Conservation (phyloP, 2,888 invertebrate genomes). For the Clivina fossor region DNA sequence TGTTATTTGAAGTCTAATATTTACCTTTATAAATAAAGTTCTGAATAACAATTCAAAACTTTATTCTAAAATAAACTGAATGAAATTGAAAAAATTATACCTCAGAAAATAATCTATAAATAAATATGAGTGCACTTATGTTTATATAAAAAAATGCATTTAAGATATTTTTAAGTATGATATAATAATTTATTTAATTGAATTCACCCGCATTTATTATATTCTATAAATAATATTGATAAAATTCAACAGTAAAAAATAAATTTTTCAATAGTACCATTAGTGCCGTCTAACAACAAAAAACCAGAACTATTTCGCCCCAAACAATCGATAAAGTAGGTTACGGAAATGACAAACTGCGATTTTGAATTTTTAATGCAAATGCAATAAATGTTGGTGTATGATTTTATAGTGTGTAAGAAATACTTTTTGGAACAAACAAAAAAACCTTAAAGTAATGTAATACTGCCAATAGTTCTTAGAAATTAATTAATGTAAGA, state of each 20-base stretch:
- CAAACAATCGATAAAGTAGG: constrained; percentile 20
- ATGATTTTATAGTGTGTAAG: constrained; percentile 19
- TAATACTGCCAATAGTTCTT: constrained; percentile 38
- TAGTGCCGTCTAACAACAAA: constrained; percentile 17
- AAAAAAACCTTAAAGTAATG: constrained; percentile 2
- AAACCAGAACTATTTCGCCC: no score
- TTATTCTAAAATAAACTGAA: no score
- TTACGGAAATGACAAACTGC: constrained; percentile 12
- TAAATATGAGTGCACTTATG: no score
- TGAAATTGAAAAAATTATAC: no score
- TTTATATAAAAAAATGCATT: not conserved
- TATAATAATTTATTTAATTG: not conserved
- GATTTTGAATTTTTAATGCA: not conserved
- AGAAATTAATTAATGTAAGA: constrained; percentile 34
- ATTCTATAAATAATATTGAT: no score
- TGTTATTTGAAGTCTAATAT: no score
- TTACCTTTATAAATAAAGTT: no score
- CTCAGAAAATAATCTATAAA: no score
- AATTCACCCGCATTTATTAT: not conserved
- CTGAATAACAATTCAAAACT: no score
- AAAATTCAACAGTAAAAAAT: no score
- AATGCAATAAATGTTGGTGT: constrained; percentile 13
- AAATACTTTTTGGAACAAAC: constrained; percentile 16
- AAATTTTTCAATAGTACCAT: not conserved
- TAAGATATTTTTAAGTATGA: not conserved